phyloP scores from a whole-genome alignment of 2,888 invertebrate genomes.

The Chaitophorus viminalis region DNA sequence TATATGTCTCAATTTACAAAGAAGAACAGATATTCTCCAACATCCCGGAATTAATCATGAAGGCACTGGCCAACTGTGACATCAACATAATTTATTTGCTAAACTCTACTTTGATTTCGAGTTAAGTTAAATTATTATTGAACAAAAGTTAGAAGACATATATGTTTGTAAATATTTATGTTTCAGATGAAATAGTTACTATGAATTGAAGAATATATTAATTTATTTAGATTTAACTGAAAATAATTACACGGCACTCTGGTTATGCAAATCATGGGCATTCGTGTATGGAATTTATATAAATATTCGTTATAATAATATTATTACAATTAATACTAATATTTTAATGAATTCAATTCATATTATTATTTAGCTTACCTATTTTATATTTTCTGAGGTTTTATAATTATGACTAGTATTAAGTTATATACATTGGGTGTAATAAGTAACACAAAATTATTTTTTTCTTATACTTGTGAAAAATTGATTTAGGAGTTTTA shows the following conservation, averaged over 20 bases:
- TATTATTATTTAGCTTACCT: too few relatives aligned
- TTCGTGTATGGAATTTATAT: neutral
- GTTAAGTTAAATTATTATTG: neutral
- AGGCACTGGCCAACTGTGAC: neutral
- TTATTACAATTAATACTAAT: too few relatives aligned
- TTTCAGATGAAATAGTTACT: neutral
- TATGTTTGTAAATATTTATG: neutral
- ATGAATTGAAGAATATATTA: neutral
- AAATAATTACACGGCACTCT: neutral
- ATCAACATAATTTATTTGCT: neutral
- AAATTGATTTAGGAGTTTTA: too few relatives aligned
- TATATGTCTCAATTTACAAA: neutral
- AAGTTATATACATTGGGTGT: neutral
- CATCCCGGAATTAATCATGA: neutral
- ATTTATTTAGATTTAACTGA: neutral
- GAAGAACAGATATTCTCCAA: neutral
- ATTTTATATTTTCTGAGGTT: neutral
- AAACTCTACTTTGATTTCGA: neutral
- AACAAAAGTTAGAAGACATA: neutral
- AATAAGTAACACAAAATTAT: neutral
- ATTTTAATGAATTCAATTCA: too few relatives aligned
- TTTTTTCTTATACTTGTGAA: too few relatives aligned
- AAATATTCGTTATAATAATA: neutral
- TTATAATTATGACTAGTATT: neutral
- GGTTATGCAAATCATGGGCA: constrained; percentile 6